Evolutionary conservation across 1,140 invertebrate genomes (phyloP), one percentile per base, ranked within the genome.

Genomic region (Drosophila punjabiensis): DNA sequence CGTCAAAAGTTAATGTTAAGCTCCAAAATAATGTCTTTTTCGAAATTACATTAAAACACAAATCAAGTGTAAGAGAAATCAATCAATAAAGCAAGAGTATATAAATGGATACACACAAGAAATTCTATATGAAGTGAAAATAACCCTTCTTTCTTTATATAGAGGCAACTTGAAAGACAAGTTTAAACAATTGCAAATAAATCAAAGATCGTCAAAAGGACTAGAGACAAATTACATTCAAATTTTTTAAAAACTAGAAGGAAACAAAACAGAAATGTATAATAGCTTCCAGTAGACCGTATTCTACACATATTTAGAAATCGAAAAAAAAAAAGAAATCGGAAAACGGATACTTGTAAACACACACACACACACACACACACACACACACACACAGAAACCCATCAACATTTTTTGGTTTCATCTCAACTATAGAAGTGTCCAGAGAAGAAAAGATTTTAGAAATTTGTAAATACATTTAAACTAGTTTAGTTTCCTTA

Each of bases 261-360:
- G 10, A 71, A 32, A 24, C 24, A 24, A 39, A 35, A 18, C 20
- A 43, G 61, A 68, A 66, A 39, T 82, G 75, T 82, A 74, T 32
- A 61, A 81, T 87, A 86, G 67, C 83, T 86, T 86, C 83, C 83
- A 86, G 69, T 86, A 86, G 33, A 56, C 76, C 52, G 63, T 78
- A 68, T 35, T 63, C 48, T 28, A 76, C 28, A 70, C 33, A 60
- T 63, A 68, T 55, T 70, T 78, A 79, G 37, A 35, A 73, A 35
- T 18, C 53, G 9, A 43, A 30, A 45, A 37, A 60, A 10, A 24
- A 35, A 55, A 30, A n/a, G 11, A 52, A 11, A 47, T 14, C 4
- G 18, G 28, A 39, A 41, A 35, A 66, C n/a, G 48, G 37, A 76
- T 52, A 66, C 24, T 48, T 28, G 35, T 43, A 58, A 43, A 55